Conservation (phyloP, 2,888 invertebrate species). For the Acleris holmiana region DNA sequence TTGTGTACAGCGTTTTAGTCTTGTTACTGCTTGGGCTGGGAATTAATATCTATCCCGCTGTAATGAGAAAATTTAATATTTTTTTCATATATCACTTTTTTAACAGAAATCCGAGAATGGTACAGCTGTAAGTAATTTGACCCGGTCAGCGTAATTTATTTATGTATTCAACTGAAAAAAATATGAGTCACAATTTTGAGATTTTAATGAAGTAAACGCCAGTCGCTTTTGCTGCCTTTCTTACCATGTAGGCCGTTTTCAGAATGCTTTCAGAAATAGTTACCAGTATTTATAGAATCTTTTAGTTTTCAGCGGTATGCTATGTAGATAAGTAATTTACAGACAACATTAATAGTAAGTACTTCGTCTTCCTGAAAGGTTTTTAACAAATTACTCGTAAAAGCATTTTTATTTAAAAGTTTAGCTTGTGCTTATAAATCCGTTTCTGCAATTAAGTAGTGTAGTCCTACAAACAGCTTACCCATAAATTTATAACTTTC, state of each 20-base stretch:
- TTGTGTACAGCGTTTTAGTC: slow-evolving; percentile 9
- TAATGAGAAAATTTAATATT: slow-evolving; percentile 12
- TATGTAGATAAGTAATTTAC: too few relatives aligned
- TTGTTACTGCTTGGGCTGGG: slow-evolving; percentile 13
- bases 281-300: background rate
- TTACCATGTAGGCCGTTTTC: background rate
- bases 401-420: too few relatives aligned
- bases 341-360: too few relatives aligned
- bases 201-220: slow-evolving; percentile 6
- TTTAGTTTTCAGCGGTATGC: background rate
- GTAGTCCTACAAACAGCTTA: too few relatives aligned
- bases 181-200: background rate
- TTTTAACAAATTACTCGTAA: too few relatives aligned
- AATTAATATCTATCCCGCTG: slow-evolving; percentile 23
- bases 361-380: too few relatives aligned
- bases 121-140: slow-evolving; percentile 29
- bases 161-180: slow-evolving; percentile 13
- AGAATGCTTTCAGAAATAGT: slow-evolving; percentile 3
- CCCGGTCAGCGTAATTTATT: slow-evolving; percentile 20
- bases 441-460: too few relatives aligned
- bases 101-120: slow-evolving; percentile 33
- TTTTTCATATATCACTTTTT: slow-evolving; percentile 17
- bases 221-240: slow-evolving; percentile 5
- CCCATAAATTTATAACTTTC: too few relatives aligned
- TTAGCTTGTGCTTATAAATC: too few relatives aligned